Conservation (phyloP, 2,113 vertebrate genomes). For the Paradisaea rubra region DNA sequence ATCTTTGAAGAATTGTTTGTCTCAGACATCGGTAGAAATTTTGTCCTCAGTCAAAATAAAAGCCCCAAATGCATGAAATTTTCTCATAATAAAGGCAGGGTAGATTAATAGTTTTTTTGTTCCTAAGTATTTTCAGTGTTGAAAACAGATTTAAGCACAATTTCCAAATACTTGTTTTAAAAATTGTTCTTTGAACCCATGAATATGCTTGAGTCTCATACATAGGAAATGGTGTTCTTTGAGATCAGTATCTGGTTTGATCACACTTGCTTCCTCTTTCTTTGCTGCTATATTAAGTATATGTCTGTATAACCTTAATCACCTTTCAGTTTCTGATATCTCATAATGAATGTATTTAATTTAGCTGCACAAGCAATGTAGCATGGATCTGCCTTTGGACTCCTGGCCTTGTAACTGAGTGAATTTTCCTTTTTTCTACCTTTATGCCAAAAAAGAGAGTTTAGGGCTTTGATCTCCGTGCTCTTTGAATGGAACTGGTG, state of each 20-base stretch:
- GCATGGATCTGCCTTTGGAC: background rate
- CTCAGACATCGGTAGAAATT: background rate
- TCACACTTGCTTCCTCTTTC: background rate
- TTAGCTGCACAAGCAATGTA: background rate
- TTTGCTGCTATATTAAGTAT: background rate
- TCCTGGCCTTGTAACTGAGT: background rate
- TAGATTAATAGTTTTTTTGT: background rate
- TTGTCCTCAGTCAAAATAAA: background rate
- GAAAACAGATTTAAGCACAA: background rate
- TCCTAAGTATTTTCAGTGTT: background rate
- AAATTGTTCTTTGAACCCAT: background rate
- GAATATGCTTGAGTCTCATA: background rate
- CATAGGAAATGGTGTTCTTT: background rate
- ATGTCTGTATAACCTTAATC: background rate
- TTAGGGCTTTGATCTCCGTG: background rate
- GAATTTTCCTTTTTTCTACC: background rate
- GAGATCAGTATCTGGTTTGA: background rate
- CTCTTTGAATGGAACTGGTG: background rate
- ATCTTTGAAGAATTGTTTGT: background rate
- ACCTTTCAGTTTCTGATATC: background rate
- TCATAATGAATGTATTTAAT: background rate
- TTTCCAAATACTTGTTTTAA: background rate
- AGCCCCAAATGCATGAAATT: background rate
- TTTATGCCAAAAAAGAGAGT: background rate
- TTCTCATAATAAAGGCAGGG: background rate